phyloP scores from a whole-genome alignment of 2,888 invertebrate genomes.

The Poecilus cupreus region DNA sequence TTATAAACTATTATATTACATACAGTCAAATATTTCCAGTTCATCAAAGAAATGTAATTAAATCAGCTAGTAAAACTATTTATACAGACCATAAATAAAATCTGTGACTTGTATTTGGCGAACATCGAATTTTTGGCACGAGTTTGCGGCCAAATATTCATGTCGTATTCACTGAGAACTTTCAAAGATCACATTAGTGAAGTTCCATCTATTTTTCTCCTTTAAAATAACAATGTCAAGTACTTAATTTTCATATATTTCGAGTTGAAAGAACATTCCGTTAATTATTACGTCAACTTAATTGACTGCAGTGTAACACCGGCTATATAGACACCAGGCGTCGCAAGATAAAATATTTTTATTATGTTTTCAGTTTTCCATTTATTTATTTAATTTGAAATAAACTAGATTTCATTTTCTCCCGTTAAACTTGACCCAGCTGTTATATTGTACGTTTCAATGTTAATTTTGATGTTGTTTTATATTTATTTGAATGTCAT shows the following conservation, averaged over 20 bases:
- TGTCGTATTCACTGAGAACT: conserved; percentile 38
- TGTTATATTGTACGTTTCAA: background rate
- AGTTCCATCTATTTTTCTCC: conserved; percentile 34
- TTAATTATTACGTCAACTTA: background rate
- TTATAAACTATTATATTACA: background rate
- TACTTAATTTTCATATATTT: background rate
- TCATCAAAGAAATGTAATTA: conserved; percentile 20
- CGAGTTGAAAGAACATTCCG: too few species aligned
- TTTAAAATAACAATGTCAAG: conserved; percentile 1
- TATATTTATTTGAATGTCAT: conserved; percentile 22
- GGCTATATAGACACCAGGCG: background rate
- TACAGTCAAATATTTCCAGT: background rate
- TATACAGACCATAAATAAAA: conserved; percentile 12
- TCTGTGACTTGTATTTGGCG: conserved; percentile 25
- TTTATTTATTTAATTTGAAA: conserved; percentile 8
- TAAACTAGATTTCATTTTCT: conserved; percentile 24
- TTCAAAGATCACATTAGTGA: conserved; percentile 52
- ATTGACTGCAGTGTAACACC: background rate
- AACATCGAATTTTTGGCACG: conserved; percentile 48
- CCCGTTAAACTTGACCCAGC: conserved; percentile 38
- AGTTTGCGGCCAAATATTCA: conserved; percentile 53
- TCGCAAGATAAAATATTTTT: background rate
- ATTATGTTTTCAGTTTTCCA: background rate
- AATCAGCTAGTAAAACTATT: conserved; percentile 27
- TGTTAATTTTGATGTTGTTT: background rate